phyloP scores from a whole-genome alignment of 2,113 vertebrate genomes.

The Chamaetylas fuelleborni region DNA sequence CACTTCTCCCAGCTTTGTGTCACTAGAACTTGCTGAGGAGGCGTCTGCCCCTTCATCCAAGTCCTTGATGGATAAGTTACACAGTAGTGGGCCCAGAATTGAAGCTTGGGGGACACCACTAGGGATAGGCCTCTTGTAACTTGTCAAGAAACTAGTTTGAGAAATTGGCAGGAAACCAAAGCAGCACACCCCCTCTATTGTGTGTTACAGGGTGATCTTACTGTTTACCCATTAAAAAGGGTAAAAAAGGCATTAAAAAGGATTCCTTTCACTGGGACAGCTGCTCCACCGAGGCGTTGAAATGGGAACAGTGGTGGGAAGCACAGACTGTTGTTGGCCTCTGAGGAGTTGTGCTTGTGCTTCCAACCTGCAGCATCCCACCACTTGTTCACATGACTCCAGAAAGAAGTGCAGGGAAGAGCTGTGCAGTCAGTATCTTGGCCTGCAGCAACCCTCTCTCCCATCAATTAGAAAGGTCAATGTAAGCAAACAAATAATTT shows the following conservation, averaged over 20 bases:
- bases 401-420: neutral
- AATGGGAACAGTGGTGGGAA: neutral
- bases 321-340: neutral
- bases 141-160: neutral
- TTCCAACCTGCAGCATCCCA: neutral
- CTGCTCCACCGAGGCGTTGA: neutral
- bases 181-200: neutral
- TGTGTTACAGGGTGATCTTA: neutral
- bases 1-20: neutral
- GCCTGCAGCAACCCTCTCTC: neutral
- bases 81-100: neutral
- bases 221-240: neutral
- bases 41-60: neutral
- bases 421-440: neutral
- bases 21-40: neutral
- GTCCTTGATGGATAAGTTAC: neutral
- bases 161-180: neutral
- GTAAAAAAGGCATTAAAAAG: neutral
- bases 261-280: neutral
- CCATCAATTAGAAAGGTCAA: neutral
- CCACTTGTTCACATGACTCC: neutral
- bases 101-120: neutral
- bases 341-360: neutral
- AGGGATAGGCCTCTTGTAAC: neutral
- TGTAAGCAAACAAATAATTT: neutral